Evolutionary conservation across 2,797 vertebrate species (phyloP), one percentile per base, ranked within the genome.

Genomic region (Takifugu ocellatus): DNA sequence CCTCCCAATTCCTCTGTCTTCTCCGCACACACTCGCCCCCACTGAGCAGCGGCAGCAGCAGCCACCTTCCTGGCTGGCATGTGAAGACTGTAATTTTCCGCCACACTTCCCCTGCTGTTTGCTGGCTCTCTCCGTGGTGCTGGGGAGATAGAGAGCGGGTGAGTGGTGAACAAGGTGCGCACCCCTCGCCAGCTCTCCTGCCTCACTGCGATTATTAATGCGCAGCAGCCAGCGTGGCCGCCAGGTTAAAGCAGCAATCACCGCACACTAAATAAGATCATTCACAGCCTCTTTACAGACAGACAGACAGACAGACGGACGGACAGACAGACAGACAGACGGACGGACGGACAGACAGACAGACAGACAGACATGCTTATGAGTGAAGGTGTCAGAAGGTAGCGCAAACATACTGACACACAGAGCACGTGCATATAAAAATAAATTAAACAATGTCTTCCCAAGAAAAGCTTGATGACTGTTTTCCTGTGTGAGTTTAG

Each of bases 1-100:
- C 81, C 72, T 77, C 74, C 61, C 66, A 63, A 73, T 83, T 78
- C 77, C 66, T 76, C 78, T 75, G 79, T 84, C 74, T 87, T 84
- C 72, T 82, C 81, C 79, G 74, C 79, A 77, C 74, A 72, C 73
- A 25, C 63, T 33, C 76, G 78, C 84, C 81, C 73, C 86, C 82
- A 70, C 81, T 74, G 44, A 81, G 73, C 66, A 59, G 78, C 60
- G 59, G 79, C 66, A 59, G 78, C 60, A 60, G 79, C 77, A 68
- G 77, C 83, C 78, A 81, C 70, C 75, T 83, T 77, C 67, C 79
- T 81, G 76, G 82, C 82, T 87, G 85, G 84, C 85, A 77, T 85
- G 82, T 85, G 84, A 88, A 85, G 81, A 85, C 79, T 87, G 85
- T 88, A 90, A 91, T 91, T 91, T 90, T 91, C 87, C 85, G 79